Evolutionary conservation across 2,888 invertebrate species (phyloP).

Genomic region (Blastobasis lacticolella): DNA sequence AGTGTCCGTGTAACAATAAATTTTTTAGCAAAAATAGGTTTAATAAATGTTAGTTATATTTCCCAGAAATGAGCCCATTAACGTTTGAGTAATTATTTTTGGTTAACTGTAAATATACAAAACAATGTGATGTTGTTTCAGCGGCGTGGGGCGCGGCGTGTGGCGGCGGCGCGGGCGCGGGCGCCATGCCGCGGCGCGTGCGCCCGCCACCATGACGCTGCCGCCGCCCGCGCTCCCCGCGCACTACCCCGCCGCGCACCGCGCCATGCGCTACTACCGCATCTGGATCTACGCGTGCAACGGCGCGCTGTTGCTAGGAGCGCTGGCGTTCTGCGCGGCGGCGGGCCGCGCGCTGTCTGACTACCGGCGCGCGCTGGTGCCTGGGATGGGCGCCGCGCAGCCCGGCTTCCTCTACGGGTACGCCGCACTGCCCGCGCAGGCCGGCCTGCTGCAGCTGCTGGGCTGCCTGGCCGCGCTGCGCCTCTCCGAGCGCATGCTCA

Average conservation of each 20-base stretch:
- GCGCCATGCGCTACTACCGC: slow-evolving; percentile 86
- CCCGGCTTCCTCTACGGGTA: slow-evolving; percentile 90
- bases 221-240: slow-evolving; percentile 72
- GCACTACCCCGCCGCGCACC: slow-evolving; percentile 72
- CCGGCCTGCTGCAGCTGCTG: slow-evolving; percentile 79
- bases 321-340: slow-evolving; percentile 85
- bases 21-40: too few relatives aligned
- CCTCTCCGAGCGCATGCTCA: slow-evolving; percentile 85
- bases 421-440: slow-evolving; percentile 84
- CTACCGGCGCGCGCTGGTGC: slow-evolving; percentile 81
- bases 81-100: not conserved
- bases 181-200: slow-evolving; percentile 73
- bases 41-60: too few relatives aligned
- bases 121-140: slow-evolving; percentile 29
- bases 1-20: too few relatives aligned
- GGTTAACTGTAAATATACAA: not conserved
- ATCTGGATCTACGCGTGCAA: slow-evolving; percentile 96
- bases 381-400: slow-evolving; percentile 83
- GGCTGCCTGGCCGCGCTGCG: slow-evolving; percentile 88
- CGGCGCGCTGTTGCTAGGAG: slow-evolving; percentile 88
- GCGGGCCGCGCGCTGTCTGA: slow-evolving; percentile 82
- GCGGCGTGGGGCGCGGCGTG: slow-evolving; percentile 73
- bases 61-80: too few relatives aligned
- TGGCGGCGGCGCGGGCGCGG: slow-evolving; percentile 73
- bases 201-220: slow-evolving; percentile 74